Base-by-base conservation (phyloP, 2,888 invertebrate species). In the Aphidoletes aphidimyza region DNA sequence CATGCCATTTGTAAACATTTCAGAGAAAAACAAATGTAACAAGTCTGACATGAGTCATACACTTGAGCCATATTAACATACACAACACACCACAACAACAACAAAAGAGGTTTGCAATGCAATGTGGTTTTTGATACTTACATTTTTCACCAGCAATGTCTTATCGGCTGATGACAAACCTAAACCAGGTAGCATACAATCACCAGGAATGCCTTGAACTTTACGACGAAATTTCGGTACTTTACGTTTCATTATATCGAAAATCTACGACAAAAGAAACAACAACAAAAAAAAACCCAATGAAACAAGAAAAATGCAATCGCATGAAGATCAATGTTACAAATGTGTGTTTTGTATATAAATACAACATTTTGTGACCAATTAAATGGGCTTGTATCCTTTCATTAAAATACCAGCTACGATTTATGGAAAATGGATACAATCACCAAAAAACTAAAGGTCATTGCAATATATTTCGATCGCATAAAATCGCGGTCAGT, bases 151-250 rank as follows among this genome's bases (percentile, higher is more conserved):
- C 0, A 93, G 88, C 36, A 88, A 88, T 84, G 89, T 88, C 85
- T 90, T 89, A 86, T 92, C 92, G 1, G 89, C 87, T 3, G 89
- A 86, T 22, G 89, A 91, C 26, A 93, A 88, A 0, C 92, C 93
- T 45, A 92, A 88, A 45, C 90, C 90, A 0, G 91, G 90, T 78
- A 90, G 87, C 85, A 90, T 88, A 86, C 92, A 92, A 86, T 93
- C 93, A 0, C 93, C 93, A 0, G 90, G 89, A 84, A 91, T 88
- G 0, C 91, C 91, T 19, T 92, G 91, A 9, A 93, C 89, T 86
- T 92, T 91, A 87, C 92, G 91, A 11, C 91, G 90, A 87, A 92
- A 92, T 87, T 92, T 92, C 3, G 92, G 92, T 69, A 89, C 88
- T 54, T 89, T 88, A 85, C 89, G 89, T 86, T 90, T 91, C 86